Base-by-base conservation (phyloP, 2,797 vertebrate genomes). In the Geotrypetes seraphini region DNA sequence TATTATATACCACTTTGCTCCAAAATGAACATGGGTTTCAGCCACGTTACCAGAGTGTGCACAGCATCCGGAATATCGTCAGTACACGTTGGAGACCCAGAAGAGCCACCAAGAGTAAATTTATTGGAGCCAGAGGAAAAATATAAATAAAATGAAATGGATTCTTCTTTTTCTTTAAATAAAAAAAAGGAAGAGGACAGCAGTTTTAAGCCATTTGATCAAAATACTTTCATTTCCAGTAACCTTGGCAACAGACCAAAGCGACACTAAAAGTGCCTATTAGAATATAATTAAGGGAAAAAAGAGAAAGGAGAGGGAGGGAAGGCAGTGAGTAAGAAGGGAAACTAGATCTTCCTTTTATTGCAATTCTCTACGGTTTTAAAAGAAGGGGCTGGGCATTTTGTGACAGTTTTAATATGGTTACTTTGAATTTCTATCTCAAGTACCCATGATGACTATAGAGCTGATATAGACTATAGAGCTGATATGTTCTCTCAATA, bases 211-310 rank as follows among this genome's bases (percentile, higher is more conserved):
- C 35, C 29, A 7, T 61, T 61, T 53, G 36, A 61, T 33, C 20
- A 33, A 39, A 52, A 40, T 8, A n/a, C 37, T 49, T 69, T 56
- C 25, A 45, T 56, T 44, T 0, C 3, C 30, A 27, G 64, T 77
- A 63, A 68, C 58, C 7, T 25, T 12, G 19, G 62, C 53, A 69
- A 63, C 37, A 33, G 56, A 50, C 69, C 48, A 42, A 60, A 49
- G 36, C 49, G 48, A 31, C 45, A 65, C 48, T 47, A 14, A 13
- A 32, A 49, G 57, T 59, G 31, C 39, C 43, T 52, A 25, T 53
- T 49, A 50, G 34, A 50, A 22, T 31, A 34, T 21, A 37, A 63
- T 60, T 57, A 57, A 54, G 55, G 42, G 43, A 43, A 36, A 47
- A 2, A 14, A 36, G 36, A 45, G 35, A 23, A 3, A 10, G 21